Evolutionary conservation across 2,888 invertebrate species (phyloP).

Genomic region (Oscheius onirici): DNA sequence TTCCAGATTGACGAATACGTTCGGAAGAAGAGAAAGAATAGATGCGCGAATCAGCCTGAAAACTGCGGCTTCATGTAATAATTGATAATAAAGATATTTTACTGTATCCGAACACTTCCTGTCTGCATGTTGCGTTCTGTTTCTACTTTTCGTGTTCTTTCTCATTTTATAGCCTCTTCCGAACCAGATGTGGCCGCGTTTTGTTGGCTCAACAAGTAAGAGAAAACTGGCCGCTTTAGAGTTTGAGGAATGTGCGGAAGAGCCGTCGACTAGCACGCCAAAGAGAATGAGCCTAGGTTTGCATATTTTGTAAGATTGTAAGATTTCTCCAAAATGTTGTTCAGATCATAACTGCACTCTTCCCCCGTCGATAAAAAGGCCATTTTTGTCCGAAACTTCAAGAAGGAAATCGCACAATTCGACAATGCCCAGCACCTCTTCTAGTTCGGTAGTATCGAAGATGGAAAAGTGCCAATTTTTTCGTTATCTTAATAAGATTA

Average conservation of each 20-base stretch:
- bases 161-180: no score
- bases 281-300: not conserved
- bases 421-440: no score
- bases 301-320: no score
- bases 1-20: not conserved
- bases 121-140: slow-evolving; percentile 1
- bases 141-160: not conserved
- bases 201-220: slow-evolving; percentile 9
- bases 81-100: not conserved
- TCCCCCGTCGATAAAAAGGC: no score
- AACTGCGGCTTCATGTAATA: slow-evolving; percentile 2
- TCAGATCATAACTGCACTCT: no score
- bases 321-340: no score
- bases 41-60: not conserved
- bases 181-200: slow-evolving; percentile 25
- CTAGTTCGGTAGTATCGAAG: no score
- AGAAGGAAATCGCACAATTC: no score
- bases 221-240: slow-evolving; percentile 11
- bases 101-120: not conserved
- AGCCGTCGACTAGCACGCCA: not conserved
- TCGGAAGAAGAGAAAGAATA: no score
- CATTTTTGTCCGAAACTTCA: no score
- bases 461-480: no score
- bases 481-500: no score
- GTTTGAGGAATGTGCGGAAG: slow-evolving; percentile 10